Evolutionary conservation across 2,113 vertebrate genomes (phyloP).

Genomic region (Sphyrna mokarran): DNA sequence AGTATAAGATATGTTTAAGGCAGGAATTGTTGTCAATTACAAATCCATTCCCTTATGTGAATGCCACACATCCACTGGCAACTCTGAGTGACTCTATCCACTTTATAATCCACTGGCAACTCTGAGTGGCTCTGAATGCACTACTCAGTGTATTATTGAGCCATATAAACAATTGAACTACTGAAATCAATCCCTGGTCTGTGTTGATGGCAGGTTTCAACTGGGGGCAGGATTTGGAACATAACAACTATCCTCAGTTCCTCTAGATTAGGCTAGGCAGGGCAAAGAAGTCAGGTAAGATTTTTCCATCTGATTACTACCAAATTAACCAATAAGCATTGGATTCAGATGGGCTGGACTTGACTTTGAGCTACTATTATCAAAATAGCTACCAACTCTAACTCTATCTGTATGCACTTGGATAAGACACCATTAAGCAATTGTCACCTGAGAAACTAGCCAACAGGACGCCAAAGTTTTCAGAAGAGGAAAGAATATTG

Average conservation of each 20-base stretch:
- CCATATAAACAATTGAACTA: neutral
- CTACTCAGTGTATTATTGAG: neutral
- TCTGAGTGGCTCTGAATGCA: neutral
- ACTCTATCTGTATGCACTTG: neutral
- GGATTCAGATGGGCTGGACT: neutral
- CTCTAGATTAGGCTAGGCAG: neutral
- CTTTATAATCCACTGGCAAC: neutral
- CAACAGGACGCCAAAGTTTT: neutral
- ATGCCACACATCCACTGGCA: neutral
- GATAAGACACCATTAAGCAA: neutral
- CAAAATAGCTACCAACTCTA: neutral
- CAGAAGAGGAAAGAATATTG: neutral
- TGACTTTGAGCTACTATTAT: neutral
- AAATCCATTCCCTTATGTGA: neutral
- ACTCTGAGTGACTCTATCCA: neutral
- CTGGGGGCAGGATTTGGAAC: neutral
- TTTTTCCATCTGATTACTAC: neutral
- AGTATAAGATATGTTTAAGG: neutral
- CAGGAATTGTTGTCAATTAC: neutral
- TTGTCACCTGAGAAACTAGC: neutral
- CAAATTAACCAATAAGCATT: neutral
- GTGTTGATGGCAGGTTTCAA: neutral
- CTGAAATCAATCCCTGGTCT: neutral
- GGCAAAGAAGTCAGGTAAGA: neutral
- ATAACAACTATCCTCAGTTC: neutral